Conservation (phyloP, 2,888 invertebrate species). For the Lithosia quadra region DNA sequence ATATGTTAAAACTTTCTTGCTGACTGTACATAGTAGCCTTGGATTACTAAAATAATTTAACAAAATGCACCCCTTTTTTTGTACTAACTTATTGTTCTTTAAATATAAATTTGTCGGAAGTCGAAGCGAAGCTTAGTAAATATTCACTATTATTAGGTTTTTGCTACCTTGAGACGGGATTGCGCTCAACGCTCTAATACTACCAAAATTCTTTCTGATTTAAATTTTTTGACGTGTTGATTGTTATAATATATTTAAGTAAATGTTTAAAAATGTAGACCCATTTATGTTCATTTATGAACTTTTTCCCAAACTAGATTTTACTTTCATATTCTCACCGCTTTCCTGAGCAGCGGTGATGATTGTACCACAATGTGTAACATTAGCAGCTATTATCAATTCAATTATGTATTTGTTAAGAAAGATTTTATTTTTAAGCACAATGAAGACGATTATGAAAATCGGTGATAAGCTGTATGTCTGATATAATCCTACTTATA, state of each 20-base stretch:
- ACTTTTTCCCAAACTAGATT: background rate
- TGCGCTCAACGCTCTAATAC: background rate
- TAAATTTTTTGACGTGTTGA: background rate
- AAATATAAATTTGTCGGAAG: constrained; percentile 19
- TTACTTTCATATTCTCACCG: background rate
- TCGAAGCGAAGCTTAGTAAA: constrained; percentile 23
- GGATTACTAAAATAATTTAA: constrained; percentile 30
- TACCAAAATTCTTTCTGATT: background rate
- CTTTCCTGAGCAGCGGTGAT: background rate
- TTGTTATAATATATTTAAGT: background rate
- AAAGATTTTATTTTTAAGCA: background rate
- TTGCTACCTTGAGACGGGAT: background rate
- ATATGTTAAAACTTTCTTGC: background rate
- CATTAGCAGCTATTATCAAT: background rate
- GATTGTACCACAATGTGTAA: background rate
- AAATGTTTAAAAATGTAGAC: background rate
- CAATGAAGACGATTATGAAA: background rate
- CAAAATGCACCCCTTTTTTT: constrained; percentile 32
- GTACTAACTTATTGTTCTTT: constrained; percentile 32
- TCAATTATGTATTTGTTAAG: background rate
- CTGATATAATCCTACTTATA: background rate
- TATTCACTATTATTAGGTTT: constrained; percentile 21
- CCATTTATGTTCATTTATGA: background rate
- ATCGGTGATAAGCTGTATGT: background rate
- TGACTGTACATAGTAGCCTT: constrained; percentile 37